Evolutionary conservation across 1,140 invertebrate species (phyloP).

Genomic region (Chrysomallon squamiferum): DNA sequence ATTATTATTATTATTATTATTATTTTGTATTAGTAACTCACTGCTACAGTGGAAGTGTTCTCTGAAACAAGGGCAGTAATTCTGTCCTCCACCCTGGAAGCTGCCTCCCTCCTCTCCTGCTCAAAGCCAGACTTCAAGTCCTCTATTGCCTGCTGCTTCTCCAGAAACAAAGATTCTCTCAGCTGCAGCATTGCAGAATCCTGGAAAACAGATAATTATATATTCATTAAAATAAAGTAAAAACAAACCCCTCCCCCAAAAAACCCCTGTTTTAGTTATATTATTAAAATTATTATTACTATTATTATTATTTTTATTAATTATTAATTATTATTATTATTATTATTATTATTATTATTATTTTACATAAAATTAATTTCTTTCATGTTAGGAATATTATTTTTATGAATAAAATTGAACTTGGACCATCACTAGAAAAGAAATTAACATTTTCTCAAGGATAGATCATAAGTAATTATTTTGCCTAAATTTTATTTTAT

Average conservation of each 20-base stretch:
- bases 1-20: too few species aligned
- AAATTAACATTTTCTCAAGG: too few species aligned
- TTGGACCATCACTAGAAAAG: too few species aligned
- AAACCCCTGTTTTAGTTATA: not conserved
- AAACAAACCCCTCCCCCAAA: not conserved
- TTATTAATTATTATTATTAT: too few species aligned
- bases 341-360: too few species aligned
- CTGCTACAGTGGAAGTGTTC: conserved; percentile 33
- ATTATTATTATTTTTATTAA: not conserved
- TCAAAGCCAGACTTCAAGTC: conserved; percentile 41
- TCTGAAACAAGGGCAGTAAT: conserved; percentile 35
- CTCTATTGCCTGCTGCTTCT: conserved; percentile 51
- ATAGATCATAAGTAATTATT: too few species aligned
- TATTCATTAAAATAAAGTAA: too few species aligned
- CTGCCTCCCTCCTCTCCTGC: conserved; percentile 33
- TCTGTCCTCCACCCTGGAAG: conserved; percentile 35
- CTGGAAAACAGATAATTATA: conserved; percentile 18
- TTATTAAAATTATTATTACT: not conserved
- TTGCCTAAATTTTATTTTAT: too few species aligned
- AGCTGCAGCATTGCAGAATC: conserved; percentile 48
- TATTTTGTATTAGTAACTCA: too few species aligned
- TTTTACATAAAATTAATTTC: too few species aligned
- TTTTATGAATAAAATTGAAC: too few species aligned
- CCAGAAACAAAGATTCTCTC: conserved; percentile 50
- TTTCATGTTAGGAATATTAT: too few species aligned